Percentiles rank a stretch among this genome's conserved stretches.
Conservation (phyloP, 1,140 invertebrate species). For the Ylistrum balloti region DNA sequence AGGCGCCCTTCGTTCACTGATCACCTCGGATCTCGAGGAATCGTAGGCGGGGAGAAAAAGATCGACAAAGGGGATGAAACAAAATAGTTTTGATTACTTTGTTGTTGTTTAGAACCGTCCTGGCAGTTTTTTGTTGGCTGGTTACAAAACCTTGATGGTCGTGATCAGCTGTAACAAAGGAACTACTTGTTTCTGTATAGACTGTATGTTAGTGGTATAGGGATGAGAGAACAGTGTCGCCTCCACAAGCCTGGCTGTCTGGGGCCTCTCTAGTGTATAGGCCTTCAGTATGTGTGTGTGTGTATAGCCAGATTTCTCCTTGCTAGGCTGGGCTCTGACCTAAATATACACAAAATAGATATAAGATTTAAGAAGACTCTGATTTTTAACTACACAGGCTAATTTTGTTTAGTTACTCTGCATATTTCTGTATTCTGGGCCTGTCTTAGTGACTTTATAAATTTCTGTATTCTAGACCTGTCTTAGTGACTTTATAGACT, state of each 20-base stretch:
- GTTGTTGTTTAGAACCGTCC: background rate
- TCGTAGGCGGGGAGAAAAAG: slow-evolving; percentile 4
- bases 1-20: slow-evolving; percentile 13
- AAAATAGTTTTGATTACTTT: slow-evolving; percentile 28
- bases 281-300: background rate
- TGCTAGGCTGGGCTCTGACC: background rate
- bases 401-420: slow-evolving; percentile 15
- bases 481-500: too few relatives aligned
- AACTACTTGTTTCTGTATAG: background rate
- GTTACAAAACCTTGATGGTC: background rate
- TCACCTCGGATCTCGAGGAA: background rate
- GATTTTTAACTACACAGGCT: background rate
- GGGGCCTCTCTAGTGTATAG: background rate
- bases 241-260: background rate
- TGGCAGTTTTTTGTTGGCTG: slow-evolving; percentile 37
- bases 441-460: too few relatives aligned
- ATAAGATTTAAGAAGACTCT: slow-evolving; percentile 9
- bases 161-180: background rate
- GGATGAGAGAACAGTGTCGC: slow-evolving; percentile 4
- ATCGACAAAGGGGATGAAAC: background rate
- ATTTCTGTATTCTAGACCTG: too few relatives aligned
- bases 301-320: too few relatives aligned
- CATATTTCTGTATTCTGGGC: too few relatives aligned
- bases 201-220: background rate
- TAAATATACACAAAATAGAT: slow-evolving; percentile 22